Conservation (phyloP, 2,888 invertebrate genomes). For the Desoria tigrina region DNA sequence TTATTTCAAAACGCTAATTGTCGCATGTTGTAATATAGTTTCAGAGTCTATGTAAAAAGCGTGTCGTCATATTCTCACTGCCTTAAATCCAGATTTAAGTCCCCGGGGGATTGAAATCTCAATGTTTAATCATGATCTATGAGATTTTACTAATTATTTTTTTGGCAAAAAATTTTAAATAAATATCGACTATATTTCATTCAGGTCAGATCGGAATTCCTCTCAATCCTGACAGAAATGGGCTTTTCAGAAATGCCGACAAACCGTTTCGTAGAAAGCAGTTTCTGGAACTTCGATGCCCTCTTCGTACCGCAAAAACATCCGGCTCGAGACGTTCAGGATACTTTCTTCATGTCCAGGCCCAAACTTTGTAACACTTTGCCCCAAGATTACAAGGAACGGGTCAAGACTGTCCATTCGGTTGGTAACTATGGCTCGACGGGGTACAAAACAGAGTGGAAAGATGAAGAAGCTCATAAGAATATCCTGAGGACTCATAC, state of each 20-base stretch:
- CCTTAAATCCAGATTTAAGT: too few species aligned
- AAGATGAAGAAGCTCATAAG: conserved; percentile 88
- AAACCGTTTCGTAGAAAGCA: conserved; percentile 92
- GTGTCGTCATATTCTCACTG: too few species aligned
- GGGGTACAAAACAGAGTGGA: conserved; percentile 92
- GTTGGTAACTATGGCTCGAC: conserved; percentile 88
- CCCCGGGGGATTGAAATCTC: too few species aligned
- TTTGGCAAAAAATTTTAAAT: neutral
- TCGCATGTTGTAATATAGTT: too few species aligned
- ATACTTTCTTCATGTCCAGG: conserved; percentile 89
- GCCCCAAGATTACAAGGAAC: conserved; percentile 82
- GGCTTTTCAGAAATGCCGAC: conserved; percentile 98
- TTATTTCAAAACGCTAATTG: too few species aligned
- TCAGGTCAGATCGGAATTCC: conserved; percentile 76
- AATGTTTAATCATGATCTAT: too few species aligned
- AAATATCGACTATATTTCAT: conserved; percentile 28
- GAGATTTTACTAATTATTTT: too few species aligned
- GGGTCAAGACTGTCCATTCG: conserved; percentile 85
- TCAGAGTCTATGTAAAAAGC: too few species aligned
- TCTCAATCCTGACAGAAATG: conserved; percentile 99
- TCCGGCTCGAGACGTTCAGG: conserved; percentile 96
- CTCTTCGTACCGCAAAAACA: conserved; percentile 98
- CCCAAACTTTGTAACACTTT: conserved; percentile 65
- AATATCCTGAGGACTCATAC: conserved; percentile 97
- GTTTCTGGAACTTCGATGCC: conserved; percentile 99